Percentiles rank a stretch among this genome's conserved stretches.
Evolutionary conservation across 2,797 vertebrate species (phyloP).

Genomic region (Mastacembelus armatus): DNA sequence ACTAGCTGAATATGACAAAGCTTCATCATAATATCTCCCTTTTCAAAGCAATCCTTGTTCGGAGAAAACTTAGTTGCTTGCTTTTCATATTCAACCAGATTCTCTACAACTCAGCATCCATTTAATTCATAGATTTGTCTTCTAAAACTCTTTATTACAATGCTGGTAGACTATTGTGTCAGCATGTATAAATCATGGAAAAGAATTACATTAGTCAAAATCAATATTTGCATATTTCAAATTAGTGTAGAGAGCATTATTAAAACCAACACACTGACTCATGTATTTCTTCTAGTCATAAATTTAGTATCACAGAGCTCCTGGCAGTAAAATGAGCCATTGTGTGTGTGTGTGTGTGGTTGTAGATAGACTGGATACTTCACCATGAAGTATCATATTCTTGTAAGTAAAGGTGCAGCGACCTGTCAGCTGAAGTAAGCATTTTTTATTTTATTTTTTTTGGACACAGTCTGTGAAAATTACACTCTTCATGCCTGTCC

Average conservation of each 20-base stretch:
- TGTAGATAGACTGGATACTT: too few relatives aligned
- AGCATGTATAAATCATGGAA: conserved; percentile 50
- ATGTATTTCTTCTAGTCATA: conserved; percentile 56
- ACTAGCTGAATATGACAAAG: conserved; percentile 32
- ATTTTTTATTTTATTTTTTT: too few relatives aligned
- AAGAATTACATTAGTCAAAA: conserved; percentile 56
- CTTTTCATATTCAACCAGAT: conserved; percentile 41
- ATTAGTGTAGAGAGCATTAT: conserved; percentile 57
- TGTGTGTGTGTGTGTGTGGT: too few relatives aligned
- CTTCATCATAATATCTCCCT: conserved; percentile 31
- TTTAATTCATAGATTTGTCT: conserved; percentile 40
- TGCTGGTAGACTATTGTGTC: conserved; percentile 44
- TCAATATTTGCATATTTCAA: conserved; percentile 64
- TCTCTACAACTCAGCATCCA: conserved; percentile 41
- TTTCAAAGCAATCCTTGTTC: conserved; percentile 37
- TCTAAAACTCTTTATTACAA: conserved; percentile 33
- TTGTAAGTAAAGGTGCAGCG: too few relatives aligned
- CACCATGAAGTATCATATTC: too few relatives aligned
- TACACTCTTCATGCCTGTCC: too few relatives aligned
- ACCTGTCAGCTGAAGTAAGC: too few relatives aligned
- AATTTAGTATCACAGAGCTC: conserved; percentile 50
- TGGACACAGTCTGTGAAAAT: too few relatives aligned
- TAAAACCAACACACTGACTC: conserved; percentile 56
- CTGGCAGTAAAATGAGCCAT: conserved; percentile 48
- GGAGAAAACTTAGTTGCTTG: conserved; percentile 25